Evolutionary conservation across 1,140 invertebrate genomes (phyloP).

Genomic region (Nixonia krombeini): DNA sequence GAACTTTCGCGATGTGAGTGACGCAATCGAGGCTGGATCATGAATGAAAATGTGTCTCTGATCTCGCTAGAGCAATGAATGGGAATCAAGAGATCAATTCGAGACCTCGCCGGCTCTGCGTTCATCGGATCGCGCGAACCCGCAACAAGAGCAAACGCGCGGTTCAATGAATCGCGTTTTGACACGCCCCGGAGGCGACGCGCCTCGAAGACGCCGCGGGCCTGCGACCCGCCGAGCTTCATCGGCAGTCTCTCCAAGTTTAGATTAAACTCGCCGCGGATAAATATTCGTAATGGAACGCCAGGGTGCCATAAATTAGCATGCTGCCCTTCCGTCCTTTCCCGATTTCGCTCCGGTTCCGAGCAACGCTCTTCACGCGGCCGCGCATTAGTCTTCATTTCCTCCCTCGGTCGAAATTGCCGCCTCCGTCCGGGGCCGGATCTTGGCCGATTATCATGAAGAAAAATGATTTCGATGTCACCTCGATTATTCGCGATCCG

Average conservation of each 20-base stretch:
- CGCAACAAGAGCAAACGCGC: too few relatives aligned
- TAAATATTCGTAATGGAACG: constrained; percentile 74
- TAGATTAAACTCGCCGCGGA: constrained; percentile 72
- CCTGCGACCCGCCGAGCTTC: constrained; percentile 37
- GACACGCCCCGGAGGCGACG: constrained; percentile 70
- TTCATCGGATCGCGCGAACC: too few relatives aligned
- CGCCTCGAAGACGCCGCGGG: constrained; percentile 66
- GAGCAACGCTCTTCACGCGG: constrained; percentile 37
- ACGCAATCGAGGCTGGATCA: constrained; percentile 36
- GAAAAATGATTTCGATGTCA: constrained; percentile 16
- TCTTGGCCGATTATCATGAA: constrained; percentile 39
- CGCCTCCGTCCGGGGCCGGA: constrained; percentile 22
- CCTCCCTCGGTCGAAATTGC: constrained; percentile 13
- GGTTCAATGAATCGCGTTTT: constrained; percentile 65
- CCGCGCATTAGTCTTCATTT: constrained; percentile 50
- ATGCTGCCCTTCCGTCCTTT: constrained; percentile 60
- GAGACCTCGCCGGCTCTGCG: constrained; percentile 16
- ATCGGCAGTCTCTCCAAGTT: constrained; percentile 66
- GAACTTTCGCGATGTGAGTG: constrained; percentile 37
- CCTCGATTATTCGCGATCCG: background rate
- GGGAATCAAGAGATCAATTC: constrained; percentile 34
- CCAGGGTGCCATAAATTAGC: constrained; percentile 72
- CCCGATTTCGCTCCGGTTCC: constrained; percentile 54
- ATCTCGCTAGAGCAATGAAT: constrained; percentile 2
- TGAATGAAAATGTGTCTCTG: constrained; percentile 41